Conservation (phyloP, 2,888 invertebrate species). For the Eupithecia insigniata region DNA sequence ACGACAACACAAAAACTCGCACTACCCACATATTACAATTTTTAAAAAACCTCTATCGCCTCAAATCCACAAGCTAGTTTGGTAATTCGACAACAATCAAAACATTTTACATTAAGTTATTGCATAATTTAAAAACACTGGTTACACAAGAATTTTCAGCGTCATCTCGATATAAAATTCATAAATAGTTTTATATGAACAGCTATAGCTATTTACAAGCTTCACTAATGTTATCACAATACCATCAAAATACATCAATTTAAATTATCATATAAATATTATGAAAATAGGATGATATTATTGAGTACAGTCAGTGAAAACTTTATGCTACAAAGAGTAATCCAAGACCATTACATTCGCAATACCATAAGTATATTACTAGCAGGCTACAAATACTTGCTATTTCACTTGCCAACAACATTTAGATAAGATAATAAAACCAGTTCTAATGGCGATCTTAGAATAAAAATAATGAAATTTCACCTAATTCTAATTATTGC, state of each 20-base stretch:
- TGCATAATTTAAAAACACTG: slow-evolving; percentile 55
- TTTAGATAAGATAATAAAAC: background rate
- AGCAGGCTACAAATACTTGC: background rate
- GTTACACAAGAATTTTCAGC: slow-evolving; percentile 48
- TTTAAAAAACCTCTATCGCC: slow-evolving; percentile 33
- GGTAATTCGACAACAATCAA: slow-evolving; percentile 77
- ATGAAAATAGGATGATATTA: slow-evolving; percentile 26
- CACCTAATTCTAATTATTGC: slow-evolving; percentile 2
- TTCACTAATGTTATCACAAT: slow-evolving; percentile 62
- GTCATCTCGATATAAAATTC: slow-evolving; percentile 43
- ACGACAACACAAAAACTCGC: background rate
- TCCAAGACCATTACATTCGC: slow-evolving; percentile 24
- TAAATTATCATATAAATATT: slow-evolving; percentile 18
- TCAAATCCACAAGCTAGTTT: slow-evolving; percentile 60
- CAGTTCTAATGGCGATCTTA: background rate
- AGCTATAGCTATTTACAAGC: slow-evolving; percentile 66
- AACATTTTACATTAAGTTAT: slow-evolving; percentile 51
- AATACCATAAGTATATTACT: slow-evolving; percentile 14
- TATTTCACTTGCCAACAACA: background rate
- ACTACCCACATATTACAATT: background rate
- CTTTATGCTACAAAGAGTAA: slow-evolving; percentile 19
- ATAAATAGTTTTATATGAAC: slow-evolving; percentile 52
- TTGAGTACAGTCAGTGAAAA: slow-evolving; percentile 26
- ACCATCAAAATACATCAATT: slow-evolving; percentile 42
- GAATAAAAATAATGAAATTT: background rate